A percentile compares a stretch with the other conserved stretches of the same genome.
Evolutionary conservation across 2,113 vertebrate species (phyloP).

Genomic region (Myodes glareolus): DNA sequence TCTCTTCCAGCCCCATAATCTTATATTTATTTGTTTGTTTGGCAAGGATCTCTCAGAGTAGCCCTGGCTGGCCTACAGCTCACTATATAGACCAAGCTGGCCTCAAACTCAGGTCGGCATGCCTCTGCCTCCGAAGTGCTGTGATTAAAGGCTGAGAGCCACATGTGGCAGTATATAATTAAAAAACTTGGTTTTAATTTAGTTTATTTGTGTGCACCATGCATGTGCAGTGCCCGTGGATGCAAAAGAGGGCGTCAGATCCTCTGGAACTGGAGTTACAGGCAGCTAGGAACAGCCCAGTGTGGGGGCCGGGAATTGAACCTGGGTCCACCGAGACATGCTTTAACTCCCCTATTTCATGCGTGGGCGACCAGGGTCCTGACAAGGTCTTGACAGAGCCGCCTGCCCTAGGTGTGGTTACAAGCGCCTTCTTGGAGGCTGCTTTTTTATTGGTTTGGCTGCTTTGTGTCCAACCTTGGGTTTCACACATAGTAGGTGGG

Average conservation of each 20-base stretch:
- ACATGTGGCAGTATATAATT: neutral
- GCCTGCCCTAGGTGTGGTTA: neutral
- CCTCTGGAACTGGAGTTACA: neutral
- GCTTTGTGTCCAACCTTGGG: neutral
- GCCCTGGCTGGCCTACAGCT: neutral
- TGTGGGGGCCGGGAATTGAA: neutral
- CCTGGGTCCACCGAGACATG: neutral
- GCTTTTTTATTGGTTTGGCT: neutral
- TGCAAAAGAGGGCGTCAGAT: no score
- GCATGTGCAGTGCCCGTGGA: neutral
- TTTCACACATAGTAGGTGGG: neutral
- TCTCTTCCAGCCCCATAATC: neutral
- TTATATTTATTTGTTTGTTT: neutral
- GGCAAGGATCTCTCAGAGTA: neutral
- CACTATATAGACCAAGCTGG: neutral
- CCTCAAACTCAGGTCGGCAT: neutral
- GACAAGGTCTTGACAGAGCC: neutral
- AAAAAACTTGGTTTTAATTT: neutral
- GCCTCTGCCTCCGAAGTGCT: neutral
- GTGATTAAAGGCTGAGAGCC: neutral
- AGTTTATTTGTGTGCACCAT: neutral
- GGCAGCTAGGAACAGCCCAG: neutral
- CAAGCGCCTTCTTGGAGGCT: neutral
- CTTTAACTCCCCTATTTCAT: neutral
- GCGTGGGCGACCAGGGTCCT: neutral